Percentiles rank a stretch among this genome's conserved stretches.
phyloP scores from a whole-genome alignment of 2,888 invertebrate species.

The Hololepta plana region DNA sequence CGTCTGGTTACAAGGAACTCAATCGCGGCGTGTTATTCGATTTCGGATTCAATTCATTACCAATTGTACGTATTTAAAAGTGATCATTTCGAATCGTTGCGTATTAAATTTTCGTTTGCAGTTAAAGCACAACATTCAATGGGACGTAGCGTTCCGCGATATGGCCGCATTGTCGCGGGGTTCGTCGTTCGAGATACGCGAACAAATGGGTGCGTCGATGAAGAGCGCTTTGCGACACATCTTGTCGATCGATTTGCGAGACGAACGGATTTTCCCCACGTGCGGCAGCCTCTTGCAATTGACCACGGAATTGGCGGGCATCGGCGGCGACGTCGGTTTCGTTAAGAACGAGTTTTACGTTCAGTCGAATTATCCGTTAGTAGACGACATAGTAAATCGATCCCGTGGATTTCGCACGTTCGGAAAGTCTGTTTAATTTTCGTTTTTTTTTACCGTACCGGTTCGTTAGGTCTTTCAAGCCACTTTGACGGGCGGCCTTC shows the following conservation, averaged over 20 bases:
- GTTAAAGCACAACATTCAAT: constrained; percentile 72
- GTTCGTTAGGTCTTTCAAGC: constrained; percentile 48
- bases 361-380: constrained; percentile 40
- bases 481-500: constrained; percentile 46
- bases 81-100: neutral
- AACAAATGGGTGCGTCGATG: constrained; percentile 76
- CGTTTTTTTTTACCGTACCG: constrained; percentile 4
- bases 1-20: constrained; percentile 65
- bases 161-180: constrained; percentile 51
- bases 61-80: constrained; percentile 26
- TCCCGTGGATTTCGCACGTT: neutral
- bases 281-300: constrained; percentile 53
- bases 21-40: constrained; percentile 66
- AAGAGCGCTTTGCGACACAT: constrained; percentile 77
- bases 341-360: constrained; percentile 61
- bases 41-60: constrained; percentile 48
- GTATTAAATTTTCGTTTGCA: constrained; percentile 16
- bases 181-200: constrained; percentile 69
- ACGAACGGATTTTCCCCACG: constrained; percentile 64
- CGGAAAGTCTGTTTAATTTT: neutral
- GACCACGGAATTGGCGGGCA: constrained; percentile 67
- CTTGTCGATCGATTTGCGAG: constrained; percentile 59
- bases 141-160: constrained; percentile 74
- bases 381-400: constrained; percentile 14
- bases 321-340: constrained; percentile 87